phyloP scores from a whole-genome alignment of 2,888 invertebrate genomes.

The Tortrix viridana region DNA sequence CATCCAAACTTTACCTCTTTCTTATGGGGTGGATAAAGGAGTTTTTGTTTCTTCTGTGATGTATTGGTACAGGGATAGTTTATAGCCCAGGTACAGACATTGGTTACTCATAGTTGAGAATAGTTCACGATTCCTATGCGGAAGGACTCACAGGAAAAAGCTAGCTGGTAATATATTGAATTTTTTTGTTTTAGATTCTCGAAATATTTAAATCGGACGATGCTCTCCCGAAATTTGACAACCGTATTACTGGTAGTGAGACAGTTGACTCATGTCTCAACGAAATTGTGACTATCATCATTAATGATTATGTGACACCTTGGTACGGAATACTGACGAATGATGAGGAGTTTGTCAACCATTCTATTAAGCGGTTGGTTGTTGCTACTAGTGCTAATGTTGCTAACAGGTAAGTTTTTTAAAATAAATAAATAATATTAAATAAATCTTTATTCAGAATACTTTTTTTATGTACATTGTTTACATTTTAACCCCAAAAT shows the following conservation, averaged over 20 bases:
- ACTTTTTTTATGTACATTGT: neutral
- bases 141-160: too few relatives aligned
- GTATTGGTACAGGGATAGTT: too few relatives aligned
- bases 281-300: conserved; percentile 91
- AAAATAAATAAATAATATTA: too few relatives aligned
- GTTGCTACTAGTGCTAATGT: conserved; percentile 86
- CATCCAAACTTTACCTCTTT: too few relatives aligned
- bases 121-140: too few relatives aligned
- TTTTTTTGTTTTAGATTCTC: conserved; percentile 58
- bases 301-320: conserved; percentile 92
- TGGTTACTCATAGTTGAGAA: too few relatives aligned
- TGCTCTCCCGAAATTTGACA: conserved; percentile 68
- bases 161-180: too few relatives aligned
- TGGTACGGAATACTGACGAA: conserved; percentile 88
- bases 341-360: conserved; percentile 88
- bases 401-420: conserved; percentile 85
- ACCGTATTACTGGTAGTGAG: conserved; percentile 91
- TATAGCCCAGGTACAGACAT: too few relatives aligned
- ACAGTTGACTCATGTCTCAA: conserved; percentile 94
- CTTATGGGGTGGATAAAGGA: too few relatives aligned
- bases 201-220: conserved; percentile 63
- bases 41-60: too few relatives aligned
- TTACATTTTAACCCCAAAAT: neutral
- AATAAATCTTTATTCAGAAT: too few relatives aligned
- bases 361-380: conserved; percentile 87